Evolutionary conservation across 1,140 invertebrate genomes (phyloP).

Genomic region (Drosophila ironensis): DNA sequence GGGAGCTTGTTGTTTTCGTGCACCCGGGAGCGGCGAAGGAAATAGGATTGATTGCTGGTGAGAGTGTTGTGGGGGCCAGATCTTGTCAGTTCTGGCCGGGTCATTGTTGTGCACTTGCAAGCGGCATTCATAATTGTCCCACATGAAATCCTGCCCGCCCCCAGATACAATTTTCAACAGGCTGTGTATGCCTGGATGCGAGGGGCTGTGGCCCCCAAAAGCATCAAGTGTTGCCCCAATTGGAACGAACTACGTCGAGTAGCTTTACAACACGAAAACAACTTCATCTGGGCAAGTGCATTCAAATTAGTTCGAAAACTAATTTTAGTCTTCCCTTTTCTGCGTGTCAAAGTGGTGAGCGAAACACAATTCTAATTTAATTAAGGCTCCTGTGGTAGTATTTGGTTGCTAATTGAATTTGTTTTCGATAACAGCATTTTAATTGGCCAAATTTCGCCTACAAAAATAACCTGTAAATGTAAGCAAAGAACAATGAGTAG

Average conservation of each 20-base stretch:
- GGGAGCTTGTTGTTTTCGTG: conserved; percentile 5
- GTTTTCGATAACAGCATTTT: no score
- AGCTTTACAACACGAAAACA: not conserved
- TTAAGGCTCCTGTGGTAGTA: not conserved
- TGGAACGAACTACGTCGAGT: conserved; percentile 26
- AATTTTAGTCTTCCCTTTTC: conserved; percentile 10
- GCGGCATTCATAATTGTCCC: conserved; percentile 47
- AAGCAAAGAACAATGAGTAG: no score
- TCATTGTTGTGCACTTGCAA: conserved; percentile 41
- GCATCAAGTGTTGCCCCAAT: conserved; percentile 35
- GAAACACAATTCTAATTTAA: not conserved
- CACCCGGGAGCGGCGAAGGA: conserved; percentile 18
- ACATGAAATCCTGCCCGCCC: conserved; percentile 27
- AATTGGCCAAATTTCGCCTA: no score
- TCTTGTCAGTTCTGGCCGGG: not conserved
- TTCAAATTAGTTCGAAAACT: conserved; percentile 22
- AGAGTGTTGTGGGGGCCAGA: conserved; percentile 12
- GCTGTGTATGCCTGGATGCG: not conserved
- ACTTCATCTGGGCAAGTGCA: not conserved
- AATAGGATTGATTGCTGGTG: conserved; percentile 47
- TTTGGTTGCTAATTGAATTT: not conserved
- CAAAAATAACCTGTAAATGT: no score
- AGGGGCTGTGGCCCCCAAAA: conserved; percentile 7
- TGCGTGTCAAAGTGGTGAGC: not conserved
- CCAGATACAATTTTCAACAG: conserved; percentile 29